Conservation (phyloP, 2,888 invertebrate genomes). For the Argyresthia goedartella region DNA sequence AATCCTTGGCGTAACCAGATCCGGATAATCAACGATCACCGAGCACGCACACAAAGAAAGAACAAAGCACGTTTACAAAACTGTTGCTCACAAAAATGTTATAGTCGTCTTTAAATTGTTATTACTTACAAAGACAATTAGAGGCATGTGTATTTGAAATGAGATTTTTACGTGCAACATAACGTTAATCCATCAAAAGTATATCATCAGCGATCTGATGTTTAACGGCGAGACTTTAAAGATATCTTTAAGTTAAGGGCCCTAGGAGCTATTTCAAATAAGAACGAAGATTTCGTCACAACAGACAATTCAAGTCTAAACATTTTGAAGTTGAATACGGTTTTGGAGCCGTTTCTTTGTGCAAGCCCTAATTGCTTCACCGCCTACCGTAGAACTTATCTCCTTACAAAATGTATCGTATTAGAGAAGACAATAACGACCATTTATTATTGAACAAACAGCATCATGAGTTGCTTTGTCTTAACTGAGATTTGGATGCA, state of each 20-base stretch:
- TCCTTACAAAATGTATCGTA: too few relatives aligned
- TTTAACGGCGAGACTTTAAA: too few relatives aligned
- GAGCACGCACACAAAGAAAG: too few relatives aligned
- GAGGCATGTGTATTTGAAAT: slow-evolving; percentile 21
- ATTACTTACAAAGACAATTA: too few relatives aligned
- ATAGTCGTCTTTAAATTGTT: too few relatives aligned
- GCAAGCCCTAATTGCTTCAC: slow-evolving; percentile 37
- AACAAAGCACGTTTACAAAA: too few relatives aligned
- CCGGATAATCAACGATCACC: too few relatives aligned
- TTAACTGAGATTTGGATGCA: slow-evolving; percentile 23
- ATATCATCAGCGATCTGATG: slow-evolving; percentile 3
- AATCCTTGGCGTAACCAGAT: too few relatives aligned
- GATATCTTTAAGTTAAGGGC: too few relatives aligned
- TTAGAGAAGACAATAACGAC: background rate
- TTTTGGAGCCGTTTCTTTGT: slow-evolving; percentile 19
- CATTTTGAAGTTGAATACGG: background rate
- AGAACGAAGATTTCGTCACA: background rate
- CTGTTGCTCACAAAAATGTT: too few relatives aligned
- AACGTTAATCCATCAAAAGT: slow-evolving; percentile 22
- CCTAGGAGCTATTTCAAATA: too few relatives aligned
- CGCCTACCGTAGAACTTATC: background rate
- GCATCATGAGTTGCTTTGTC: too few relatives aligned
- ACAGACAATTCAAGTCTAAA: background rate
- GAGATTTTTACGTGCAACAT: slow-evolving; percentile 34
- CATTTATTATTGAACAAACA: background rate